Conservation (phyloP, 2,888 invertebrate genomes). For the Machimus rusticus region DNA sequence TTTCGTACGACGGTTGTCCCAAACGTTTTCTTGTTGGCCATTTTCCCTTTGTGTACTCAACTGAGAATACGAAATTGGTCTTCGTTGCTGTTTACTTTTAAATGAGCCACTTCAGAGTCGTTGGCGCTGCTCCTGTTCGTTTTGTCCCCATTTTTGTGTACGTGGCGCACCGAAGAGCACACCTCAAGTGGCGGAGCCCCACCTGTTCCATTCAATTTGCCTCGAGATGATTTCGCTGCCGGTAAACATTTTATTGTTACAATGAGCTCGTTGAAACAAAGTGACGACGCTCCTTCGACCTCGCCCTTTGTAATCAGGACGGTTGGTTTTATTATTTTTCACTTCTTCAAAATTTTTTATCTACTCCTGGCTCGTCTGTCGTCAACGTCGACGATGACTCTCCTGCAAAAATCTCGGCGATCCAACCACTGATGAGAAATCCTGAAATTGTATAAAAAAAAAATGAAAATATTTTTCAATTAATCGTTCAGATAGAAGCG, state of each 20-base stretch:
- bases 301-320: background rate
- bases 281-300: conserved; percentile 6
- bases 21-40: background rate
- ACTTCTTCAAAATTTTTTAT: background rate
- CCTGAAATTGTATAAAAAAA: background rate
- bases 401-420: background rate
- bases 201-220: conserved; percentile 42
- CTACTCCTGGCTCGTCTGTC: background rate
- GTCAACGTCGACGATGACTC: background rate
- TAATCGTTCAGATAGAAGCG: background rate
- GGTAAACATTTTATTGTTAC: conserved; percentile 47
- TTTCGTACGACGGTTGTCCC: background rate
- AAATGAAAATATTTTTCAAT: background rate
- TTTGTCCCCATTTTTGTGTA: conserved; percentile 34
- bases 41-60: conserved; percentile 16
- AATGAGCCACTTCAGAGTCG: conserved; percentile 23
- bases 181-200: conserved; percentile 19
- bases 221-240: conserved; percentile 25
- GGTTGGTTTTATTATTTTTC: background rate
- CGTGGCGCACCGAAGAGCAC: conserved; percentile 5
- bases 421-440: background rate
- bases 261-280: conserved; percentile 36
- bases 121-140: conserved; percentile 3
- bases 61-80: conserved; percentile 17
- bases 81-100: conserved; percentile 23